Evolutionary conservation across 1,140 invertebrate species (phyloP).

Genomic region (Ridgeia piscesae): DNA sequence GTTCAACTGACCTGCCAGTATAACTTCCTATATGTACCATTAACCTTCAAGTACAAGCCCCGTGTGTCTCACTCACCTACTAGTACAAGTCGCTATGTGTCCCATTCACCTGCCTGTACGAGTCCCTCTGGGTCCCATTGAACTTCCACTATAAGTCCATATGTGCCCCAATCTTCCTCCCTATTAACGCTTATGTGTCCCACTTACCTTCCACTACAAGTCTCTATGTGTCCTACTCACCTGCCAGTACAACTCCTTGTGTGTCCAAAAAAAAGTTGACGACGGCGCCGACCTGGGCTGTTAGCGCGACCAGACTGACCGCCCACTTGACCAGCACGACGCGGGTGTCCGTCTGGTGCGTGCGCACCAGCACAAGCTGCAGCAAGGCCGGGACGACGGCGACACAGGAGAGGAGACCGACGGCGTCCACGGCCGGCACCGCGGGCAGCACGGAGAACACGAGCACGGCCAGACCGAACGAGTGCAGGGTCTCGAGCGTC

Average conservation of each 20-base stretch:
- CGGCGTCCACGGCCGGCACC: slow-evolving; percentile 25
- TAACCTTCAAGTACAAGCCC: too few species aligned
- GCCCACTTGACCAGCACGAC: slow-evolving; percentile 29
- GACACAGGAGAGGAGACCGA: slow-evolving; percentile 34
- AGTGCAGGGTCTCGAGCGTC: slow-evolving; percentile 47
- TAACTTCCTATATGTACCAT: too few species aligned
- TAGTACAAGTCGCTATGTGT: too few species aligned
- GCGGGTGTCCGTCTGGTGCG: slow-evolving; percentile 18
- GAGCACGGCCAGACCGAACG: slow-evolving; percentile 48
- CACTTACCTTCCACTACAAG: too few species aligned
- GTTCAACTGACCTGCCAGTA: too few species aligned
- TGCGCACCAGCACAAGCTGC: slow-evolving; percentile 41
- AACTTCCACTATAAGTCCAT: too few species aligned
- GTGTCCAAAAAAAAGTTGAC: not conserved
- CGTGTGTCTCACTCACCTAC: too few species aligned
- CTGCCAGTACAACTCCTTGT: not conserved
- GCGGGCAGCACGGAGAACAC: slow-evolving; percentile 48
- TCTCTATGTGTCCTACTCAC: too few species aligned
- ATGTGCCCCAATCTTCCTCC: too few species aligned
- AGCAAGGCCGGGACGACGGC: slow-evolving; percentile 45
- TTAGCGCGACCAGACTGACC: slow-evolving; percentile 38
- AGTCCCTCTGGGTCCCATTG: too few species aligned
- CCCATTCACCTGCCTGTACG: too few species aligned
- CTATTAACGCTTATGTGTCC: too few species aligned
- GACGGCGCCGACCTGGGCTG: slow-evolving; percentile 34